Conservation (phyloP, 2,113 vertebrate species). For the Chaenogobius annularis region DNA sequence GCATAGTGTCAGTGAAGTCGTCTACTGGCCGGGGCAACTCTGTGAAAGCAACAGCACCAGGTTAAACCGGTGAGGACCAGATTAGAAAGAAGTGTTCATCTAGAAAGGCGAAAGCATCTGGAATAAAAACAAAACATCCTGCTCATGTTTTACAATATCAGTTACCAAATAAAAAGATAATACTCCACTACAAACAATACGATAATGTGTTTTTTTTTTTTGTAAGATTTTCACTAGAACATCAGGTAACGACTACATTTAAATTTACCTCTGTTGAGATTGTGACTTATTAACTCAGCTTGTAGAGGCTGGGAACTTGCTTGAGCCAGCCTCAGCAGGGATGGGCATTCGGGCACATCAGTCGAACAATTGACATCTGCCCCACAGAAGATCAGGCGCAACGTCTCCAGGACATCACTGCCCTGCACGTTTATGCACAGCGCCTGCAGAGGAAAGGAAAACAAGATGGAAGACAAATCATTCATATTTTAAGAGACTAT, state of each 20-base stretch:
- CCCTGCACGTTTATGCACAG: slow-evolving; percentile 88
- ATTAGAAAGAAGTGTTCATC: not conserved
- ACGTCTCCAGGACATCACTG: slow-evolving; percentile 88
- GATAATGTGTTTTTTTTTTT: too few relatives aligned
- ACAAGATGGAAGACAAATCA: not conserved
- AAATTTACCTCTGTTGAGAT: slow-evolving; percentile 84
- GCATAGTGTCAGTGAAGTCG: slow-evolving; percentile 70
- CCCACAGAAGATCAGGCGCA: slow-evolving; percentile 91
- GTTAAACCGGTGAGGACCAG: not conserved
- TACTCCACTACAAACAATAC: too few relatives aligned
- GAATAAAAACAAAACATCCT: too few relatives aligned
- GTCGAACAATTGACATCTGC: slow-evolving; percentile 85
- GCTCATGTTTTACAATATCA: too few relatives aligned
- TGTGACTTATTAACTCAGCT: slow-evolving; percentile 88
- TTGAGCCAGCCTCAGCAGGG: slow-evolving; percentile 80
- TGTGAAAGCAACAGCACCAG: slow-evolving; percentile 48
- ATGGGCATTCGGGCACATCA: slow-evolving; percentile 76
- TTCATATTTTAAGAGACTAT: not conserved
- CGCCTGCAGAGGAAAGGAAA: slow-evolving; percentile 73
- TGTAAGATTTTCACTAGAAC: too few relatives aligned
- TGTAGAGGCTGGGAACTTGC: slow-evolving; percentile 84
- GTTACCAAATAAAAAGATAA: too few relatives aligned
- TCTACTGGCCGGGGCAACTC: slow-evolving; percentile 79
- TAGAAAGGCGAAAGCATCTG: not conserved
- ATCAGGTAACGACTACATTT: too few relatives aligned